Percentiles rank a stretch among this genome's conserved stretches.
These are phyloP conservation scores for Nothobranchius kuhntae DNA, from an alignment of 2,113 vertebrate species.

Conservation along the genomic window DNA sequence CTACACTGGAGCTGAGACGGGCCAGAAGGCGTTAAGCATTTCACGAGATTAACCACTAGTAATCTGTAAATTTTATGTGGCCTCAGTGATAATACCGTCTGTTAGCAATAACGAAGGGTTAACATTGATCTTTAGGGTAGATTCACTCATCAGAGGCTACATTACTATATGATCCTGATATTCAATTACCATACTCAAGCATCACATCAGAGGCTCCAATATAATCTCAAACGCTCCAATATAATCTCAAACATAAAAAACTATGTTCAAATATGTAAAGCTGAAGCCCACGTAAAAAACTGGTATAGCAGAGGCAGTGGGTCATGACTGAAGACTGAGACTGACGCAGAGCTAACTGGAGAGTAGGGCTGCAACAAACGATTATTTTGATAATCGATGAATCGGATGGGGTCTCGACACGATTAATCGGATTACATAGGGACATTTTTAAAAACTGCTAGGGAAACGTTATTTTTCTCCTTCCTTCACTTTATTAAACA, in stretches of 20 bases:
- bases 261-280: neutral
- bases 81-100: constrained; percentile 32
- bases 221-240: neutral
- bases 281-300: too few relatives aligned
- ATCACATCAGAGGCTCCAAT: neutral
- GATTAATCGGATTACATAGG: too few relatives aligned
- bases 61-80: constrained; percentile 47
- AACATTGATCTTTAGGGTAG: neutral
- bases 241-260: neutral
- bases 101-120: constrained; percentile 2
- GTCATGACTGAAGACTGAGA: too few relatives aligned
- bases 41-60: constrained; percentile 55
- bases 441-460: too few relatives aligned
- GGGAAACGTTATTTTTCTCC: too few relatives aligned
- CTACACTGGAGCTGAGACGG: constrained; percentile 11
- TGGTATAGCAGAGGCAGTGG: too few relatives aligned
- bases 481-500: too few relatives aligned
- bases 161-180: neutral
- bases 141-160: constrained; percentile 4
- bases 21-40: constrained; percentile 53
- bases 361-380: too few relatives aligned
- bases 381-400: too few relatives aligned
- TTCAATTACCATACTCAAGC: neutral
- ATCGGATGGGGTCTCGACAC: too few relatives aligned
- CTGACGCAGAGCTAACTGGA: too few relatives aligned